Conservation (phyloP, 2,113 vertebrate genomes). For the Nesogale talazaci region DNA sequence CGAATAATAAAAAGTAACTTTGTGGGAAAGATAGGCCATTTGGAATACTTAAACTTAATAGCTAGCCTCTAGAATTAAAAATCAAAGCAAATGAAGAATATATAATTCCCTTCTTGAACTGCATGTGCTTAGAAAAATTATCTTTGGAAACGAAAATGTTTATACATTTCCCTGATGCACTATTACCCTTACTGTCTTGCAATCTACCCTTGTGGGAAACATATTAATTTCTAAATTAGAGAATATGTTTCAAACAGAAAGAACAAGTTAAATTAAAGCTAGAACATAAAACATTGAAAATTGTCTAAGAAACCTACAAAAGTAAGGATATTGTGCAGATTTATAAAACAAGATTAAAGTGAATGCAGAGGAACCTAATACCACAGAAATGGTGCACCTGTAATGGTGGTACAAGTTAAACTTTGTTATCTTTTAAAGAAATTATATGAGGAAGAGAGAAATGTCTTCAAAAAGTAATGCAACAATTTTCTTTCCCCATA, state of each 20-base stretch:
- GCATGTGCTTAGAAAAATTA: background rate
- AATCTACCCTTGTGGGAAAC: background rate
- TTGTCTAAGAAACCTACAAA: background rate
- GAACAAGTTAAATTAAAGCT: constrained; percentile 13
- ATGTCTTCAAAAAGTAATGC: background rate
- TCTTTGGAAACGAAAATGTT: background rate
- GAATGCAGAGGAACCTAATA: background rate
- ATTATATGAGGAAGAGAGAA: background rate
- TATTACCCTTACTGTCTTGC: background rate
- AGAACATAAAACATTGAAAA: background rate
- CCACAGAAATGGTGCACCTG: background rate
- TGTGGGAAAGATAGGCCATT: background rate
- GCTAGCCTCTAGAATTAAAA: background rate
- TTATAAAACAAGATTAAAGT: background rate
- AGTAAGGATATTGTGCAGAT: background rate
- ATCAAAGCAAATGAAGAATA: background rate
- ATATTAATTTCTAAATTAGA: constrained; percentile 45
- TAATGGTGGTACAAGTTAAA: background rate
- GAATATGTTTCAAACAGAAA: constrained; percentile 9
- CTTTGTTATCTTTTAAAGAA: background rate
- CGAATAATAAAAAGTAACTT: background rate
- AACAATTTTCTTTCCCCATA: background rate
- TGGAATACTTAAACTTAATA: background rate
- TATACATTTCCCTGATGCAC: background rate
- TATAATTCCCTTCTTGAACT: constrained; percentile 10